Percentiles rank a stretch among this genome's conserved stretches.
Evolutionary conservation across 1,140 invertebrate genomes (phyloP).

Genomic region (Samia ricini): DNA sequence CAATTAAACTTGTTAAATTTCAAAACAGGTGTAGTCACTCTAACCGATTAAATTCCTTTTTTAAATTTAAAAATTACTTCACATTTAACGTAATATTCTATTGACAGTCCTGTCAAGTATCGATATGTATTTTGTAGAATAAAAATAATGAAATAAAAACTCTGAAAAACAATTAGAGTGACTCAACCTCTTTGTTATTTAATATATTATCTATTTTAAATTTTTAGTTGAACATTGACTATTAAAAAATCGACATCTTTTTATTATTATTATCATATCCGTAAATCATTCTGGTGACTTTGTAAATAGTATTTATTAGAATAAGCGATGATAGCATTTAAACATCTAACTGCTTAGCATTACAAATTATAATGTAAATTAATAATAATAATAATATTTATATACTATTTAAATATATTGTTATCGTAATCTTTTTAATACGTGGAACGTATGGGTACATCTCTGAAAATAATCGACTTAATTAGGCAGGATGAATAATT

Average conservation of each 20-base stretch:
- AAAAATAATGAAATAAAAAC: no score
- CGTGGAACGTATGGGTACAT: conserved; percentile 52
- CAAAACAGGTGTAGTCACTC: conserved; percentile 8
- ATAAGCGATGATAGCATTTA: conserved; percentile 67
- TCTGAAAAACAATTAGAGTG: neutral
- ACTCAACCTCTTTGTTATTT: neutral
- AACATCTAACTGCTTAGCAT: conserved; percentile 60
- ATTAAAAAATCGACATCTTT: no score
- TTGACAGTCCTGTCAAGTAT: neutral
- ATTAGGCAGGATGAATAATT: conserved; percentile 17
- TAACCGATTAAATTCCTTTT: neutral
- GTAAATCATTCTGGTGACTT: conserved; percentile 61
- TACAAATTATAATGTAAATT: conserved; percentile 69
- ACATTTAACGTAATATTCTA: neutral
- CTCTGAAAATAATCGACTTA: conserved; percentile 22
- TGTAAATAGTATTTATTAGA: conserved; percentile 76
- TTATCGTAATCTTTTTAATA: conserved; percentile 54
- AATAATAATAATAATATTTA: conserved; percentile 76
- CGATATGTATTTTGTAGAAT: neutral
- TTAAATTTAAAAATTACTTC: neutral
- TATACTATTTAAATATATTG: conserved; percentile 69
- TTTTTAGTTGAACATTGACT: neutral
- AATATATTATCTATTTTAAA: neutral
- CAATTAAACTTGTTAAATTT: conserved; percentile 19
- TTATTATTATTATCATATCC: conserved; percentile 15